phyloP scores from a whole-genome alignment of 2,113 vertebrate genomes.

The Saimiri boliviensis region DNA sequence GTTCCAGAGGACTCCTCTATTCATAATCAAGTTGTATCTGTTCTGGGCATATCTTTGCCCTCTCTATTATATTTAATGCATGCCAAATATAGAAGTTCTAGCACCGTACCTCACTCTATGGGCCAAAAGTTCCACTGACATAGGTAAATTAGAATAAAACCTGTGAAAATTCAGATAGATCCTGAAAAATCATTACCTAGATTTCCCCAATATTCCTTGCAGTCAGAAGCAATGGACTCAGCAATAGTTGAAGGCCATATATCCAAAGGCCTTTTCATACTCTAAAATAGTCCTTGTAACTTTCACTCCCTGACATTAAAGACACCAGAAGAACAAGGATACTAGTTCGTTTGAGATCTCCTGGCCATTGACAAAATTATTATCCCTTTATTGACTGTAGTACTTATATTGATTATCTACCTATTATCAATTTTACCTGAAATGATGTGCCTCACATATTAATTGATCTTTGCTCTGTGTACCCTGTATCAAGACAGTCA shows the following conservation, averaged over 20 bases:
- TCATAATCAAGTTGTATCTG: not conserved
- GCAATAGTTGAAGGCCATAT: not conserved
- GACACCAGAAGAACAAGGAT: not conserved
- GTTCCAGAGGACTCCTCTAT: not conserved
- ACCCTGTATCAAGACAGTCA: not conserved
- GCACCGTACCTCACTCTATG: not conserved
- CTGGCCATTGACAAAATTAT: not conserved
- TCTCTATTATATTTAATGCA: not conserved
- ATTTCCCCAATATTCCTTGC: not conserved
- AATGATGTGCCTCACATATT: not conserved
- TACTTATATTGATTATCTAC: not conserved
- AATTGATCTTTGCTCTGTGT: not conserved
- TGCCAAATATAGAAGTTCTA: not conserved
- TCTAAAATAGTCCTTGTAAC: not conserved
- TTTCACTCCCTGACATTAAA: not conserved
- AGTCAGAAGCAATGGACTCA: not conserved
- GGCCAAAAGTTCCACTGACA: not conserved
- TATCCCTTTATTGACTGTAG: not conserved
- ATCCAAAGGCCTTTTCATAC: not conserved
- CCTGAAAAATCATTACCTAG: not conserved
- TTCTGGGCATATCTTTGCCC: not conserved
- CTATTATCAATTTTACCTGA: not conserved
- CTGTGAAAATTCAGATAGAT: not conserved
- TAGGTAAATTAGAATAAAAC: not conserved
- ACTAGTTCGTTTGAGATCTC: not conserved